phyloP scores from a whole-genome alignment of 1,140 invertebrate species.

The Proales similis region DNA sequence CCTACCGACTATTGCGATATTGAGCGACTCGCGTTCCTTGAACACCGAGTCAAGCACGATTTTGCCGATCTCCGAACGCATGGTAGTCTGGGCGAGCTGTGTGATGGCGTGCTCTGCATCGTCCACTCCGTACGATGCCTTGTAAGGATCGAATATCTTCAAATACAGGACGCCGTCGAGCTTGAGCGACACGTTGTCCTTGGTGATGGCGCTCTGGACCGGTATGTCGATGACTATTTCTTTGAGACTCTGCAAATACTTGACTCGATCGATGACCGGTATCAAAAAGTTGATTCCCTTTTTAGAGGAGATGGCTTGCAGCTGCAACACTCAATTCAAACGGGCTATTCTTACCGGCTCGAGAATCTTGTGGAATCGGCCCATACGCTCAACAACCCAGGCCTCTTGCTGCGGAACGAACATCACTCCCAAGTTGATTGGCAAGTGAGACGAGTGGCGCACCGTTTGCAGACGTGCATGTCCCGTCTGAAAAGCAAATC shows the following conservation, averaged over 20 bases:
- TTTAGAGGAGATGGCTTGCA: constrained; percentile 40
- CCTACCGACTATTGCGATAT: constrained; percentile 77
- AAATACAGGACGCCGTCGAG: constrained; percentile 97
- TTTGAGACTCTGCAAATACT: constrained; percentile 96
- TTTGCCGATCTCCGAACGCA: constrained; percentile 95
- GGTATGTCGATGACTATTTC: constrained; percentile 99
- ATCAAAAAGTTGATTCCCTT: constrained; percentile 82
- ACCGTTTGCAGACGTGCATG: too few species aligned
- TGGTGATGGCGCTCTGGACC: constrained; percentile 92
- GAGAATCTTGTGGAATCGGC: constrained; percentile 82
- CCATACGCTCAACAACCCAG: constrained; percentile 98
- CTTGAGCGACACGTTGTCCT: constrained; percentile 88
- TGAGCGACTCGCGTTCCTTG: constrained; percentile 85
- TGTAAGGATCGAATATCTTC: constrained; percentile 83
- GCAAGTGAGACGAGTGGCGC: constrained; percentile 45
- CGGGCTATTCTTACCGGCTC: constrained; percentile 64
- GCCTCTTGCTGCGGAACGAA: constrained; percentile 99
- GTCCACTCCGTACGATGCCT: constrained; percentile 95
- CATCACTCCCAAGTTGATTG: constrained; percentile 83
- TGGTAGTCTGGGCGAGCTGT: constrained; percentile 95
- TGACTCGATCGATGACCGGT: constrained; percentile 83
- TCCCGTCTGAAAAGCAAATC: too few species aligned
- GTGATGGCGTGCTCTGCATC: constrained; percentile 99
- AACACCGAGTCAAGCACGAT: constrained; percentile 96
- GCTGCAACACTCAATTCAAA: constrained; percentile 1